Conservation (phyloP, 2,797 vertebrate genomes). For the Aphelocoma californica region DNA sequence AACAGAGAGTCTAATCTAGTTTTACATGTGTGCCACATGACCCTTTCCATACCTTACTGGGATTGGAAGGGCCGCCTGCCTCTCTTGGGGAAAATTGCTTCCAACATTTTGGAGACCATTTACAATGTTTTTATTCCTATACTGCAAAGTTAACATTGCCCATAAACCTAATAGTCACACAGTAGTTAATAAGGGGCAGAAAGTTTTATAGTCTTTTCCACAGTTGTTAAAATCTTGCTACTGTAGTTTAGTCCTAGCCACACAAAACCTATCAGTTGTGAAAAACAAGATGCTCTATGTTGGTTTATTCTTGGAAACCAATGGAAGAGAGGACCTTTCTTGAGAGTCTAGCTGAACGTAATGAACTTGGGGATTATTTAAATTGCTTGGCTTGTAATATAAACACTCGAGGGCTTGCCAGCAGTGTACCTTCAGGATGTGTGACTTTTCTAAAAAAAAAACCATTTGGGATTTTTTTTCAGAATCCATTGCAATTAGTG, state of each 20-base stretch:
- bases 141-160: constrained; percentile 56
- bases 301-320: constrained; percentile 29
- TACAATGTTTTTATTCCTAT: constrained; percentile 61
- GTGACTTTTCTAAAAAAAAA: constrained; percentile 17
- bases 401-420: not conserved
- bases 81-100: constrained; percentile 61
- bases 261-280: not conserved
- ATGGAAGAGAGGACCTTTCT: not conserved
- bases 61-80: not conserved
- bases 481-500: constrained; percentile 25
- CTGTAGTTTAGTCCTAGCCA: constrained; percentile 46
- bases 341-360: not conserved
- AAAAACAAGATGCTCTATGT: not conserved
- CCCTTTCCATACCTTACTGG: not conserved
- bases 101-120: constrained; percentile 54
- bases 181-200: constrained; percentile 69
- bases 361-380: constrained; percentile 36
- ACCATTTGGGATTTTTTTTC: not conserved
- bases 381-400: constrained; percentile 12
- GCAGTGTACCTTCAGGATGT: constrained; percentile 29
- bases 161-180: constrained; percentile 62
- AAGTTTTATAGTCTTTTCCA: constrained; percentile 71
- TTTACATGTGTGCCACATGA: constrained; percentile 44
- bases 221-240: constrained; percentile 67
- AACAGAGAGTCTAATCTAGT: constrained; percentile 49